Conservation (phyloP, 2,797 vertebrate species). For the Enteromius mattozi region DNA sequence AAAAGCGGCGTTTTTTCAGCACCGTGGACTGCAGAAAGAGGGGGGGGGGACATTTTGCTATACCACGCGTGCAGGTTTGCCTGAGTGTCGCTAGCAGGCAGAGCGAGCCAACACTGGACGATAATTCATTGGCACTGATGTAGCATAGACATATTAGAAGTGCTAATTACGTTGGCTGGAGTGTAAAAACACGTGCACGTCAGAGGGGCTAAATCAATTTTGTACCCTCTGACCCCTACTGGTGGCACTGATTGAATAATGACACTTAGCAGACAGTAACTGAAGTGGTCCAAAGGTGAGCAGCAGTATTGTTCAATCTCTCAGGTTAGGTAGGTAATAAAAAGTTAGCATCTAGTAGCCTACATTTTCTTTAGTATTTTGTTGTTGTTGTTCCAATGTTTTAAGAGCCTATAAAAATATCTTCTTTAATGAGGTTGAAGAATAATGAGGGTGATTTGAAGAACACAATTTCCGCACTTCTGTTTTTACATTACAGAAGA, state of each 20-base stretch:
- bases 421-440: neutral
- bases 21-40: conserved; percentile 56
- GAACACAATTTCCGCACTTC: neutral
- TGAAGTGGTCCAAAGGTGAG: neutral
- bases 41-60: conserved; percentile 31
- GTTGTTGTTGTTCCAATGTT: neutral
- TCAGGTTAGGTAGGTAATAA: neutral
- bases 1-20: conserved; percentile 28
- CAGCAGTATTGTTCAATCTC: neutral
- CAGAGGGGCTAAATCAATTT: neutral
- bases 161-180: neutral
- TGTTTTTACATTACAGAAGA: neutral
- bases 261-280: neutral
- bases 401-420: neutral
- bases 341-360: neutral
- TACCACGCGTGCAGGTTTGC: conserved; percentile 8
- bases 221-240: neutral
- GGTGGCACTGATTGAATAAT: neutral
- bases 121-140: conserved; percentile 30
- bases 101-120: conserved; percentile 10
- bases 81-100: conserved; percentile 30
- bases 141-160: conserved; percentile 10
- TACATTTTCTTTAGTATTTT: neutral
- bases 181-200: neutral
- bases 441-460: neutral